phyloP scores from a whole-genome alignment of 2,113 vertebrate genomes.

The Triplophysa siluroides region DNA sequence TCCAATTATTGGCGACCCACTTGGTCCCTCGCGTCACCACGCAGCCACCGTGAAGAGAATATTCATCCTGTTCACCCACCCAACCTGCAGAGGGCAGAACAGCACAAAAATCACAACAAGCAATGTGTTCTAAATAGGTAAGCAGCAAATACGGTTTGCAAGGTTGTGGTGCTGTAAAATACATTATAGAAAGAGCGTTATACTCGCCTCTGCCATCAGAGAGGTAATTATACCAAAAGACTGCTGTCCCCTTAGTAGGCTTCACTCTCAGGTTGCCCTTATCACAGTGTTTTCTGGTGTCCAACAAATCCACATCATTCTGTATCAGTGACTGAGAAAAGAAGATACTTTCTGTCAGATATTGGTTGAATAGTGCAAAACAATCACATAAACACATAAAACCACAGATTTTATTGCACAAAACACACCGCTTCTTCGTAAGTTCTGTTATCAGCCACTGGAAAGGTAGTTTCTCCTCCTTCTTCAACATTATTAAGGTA shows the following conservation, averaged over 20 bases:
- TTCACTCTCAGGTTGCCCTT: constrained; percentile 94
- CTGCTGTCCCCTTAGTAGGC: constrained; percentile 92
- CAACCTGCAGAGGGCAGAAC: constrained; percentile 76
- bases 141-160: not conserved
- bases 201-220: constrained; percentile 91
- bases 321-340: constrained; percentile 89
- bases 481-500: constrained; percentile 98
- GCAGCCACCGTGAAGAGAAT: constrained; percentile 92
- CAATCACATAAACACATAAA: constrained; percentile 31
- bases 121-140: not conserved
- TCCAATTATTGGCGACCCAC: constrained; percentile 98
- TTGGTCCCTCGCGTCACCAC: constrained; percentile 90
- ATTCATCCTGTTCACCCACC: constrained; percentile 96
- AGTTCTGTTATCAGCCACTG: constrained; percentile 97
- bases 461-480: constrained; percentile 96
- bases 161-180: not conserved
- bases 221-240: constrained; percentile 99
- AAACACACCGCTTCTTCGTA: constrained; percentile 91
- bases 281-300: constrained; percentile 94
- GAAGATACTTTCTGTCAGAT: constrained; percentile 19
- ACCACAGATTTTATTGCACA: constrained; percentile 22
- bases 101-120: not conserved
- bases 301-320: constrained; percentile 90
- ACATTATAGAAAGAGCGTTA: not conserved
- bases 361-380: constrained; percentile 28